Evolutionary conservation across 2,113 vertebrate species (phyloP).

Genomic region (Aphyosemion australe): DNA sequence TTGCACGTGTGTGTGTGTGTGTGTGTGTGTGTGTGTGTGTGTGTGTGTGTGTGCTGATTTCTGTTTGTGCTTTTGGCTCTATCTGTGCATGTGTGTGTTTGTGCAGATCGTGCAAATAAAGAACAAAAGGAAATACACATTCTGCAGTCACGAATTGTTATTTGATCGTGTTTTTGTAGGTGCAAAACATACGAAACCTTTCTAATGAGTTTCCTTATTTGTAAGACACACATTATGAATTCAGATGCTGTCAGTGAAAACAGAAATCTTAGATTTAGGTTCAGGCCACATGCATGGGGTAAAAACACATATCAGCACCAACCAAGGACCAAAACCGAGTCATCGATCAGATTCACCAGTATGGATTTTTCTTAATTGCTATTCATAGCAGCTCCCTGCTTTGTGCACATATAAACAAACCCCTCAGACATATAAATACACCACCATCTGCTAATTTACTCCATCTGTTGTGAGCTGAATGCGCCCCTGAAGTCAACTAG

Average conservation of each 20-base stretch:
- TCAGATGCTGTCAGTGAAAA: too few relatives aligned
- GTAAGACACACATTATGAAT: too few relatives aligned
- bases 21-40: too few relatives aligned
- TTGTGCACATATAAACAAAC: constrained; percentile 15
- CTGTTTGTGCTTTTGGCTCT: constrained; percentile 1
- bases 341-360: background rate
- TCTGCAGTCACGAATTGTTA: too few relatives aligned
- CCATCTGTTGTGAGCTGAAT: constrained; percentile 51
- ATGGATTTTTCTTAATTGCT: constrained; percentile 7
- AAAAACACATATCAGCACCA: background rate
- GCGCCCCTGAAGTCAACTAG: constrained; percentile 28
- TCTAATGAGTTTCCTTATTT: too few relatives aligned
- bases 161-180: too few relatives aligned
- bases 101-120: too few relatives aligned
- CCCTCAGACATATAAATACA: constrained; percentile 24
- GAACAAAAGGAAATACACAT: too few relatives aligned
- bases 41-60: background rate
- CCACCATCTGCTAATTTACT: constrained; percentile 33
- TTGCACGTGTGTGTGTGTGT: constrained; percentile 16
- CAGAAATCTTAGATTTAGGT: background rate
- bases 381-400: constrained; percentile 3
- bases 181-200: too few relatives aligned
- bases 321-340: background rate
- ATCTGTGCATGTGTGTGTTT: background rate
- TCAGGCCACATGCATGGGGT: background rate